Evolutionary conservation across 2,888 invertebrate species (phyloP).

Genomic region (Temnothorax unifasciatus): DNA sequence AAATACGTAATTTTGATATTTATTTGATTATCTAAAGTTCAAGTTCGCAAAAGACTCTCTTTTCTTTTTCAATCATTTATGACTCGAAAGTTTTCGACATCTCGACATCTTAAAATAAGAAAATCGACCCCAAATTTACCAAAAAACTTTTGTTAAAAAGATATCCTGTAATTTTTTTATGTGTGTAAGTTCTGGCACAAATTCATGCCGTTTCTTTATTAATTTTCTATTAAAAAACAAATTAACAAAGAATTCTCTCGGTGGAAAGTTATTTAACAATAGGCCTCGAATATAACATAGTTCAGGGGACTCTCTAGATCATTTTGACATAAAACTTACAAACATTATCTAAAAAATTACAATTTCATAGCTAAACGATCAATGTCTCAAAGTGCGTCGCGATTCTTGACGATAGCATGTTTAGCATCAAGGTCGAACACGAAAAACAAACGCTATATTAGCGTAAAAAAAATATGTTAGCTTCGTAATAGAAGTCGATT

Average conservation of each 20-base stretch:
- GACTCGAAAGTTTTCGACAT: background rate
- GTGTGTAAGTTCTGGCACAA: background rate
- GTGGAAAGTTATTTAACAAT: background rate
- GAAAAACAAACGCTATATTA: conserved; percentile 48
- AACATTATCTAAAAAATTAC: background rate
- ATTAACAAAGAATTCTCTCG: background rate
- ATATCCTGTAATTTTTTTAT: background rate
- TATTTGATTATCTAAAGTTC: background rate
- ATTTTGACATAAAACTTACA: background rate
- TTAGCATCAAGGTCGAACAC: conserved; percentile 29
- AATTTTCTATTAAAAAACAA: background rate
- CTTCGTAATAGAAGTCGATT: conserved; percentile 65
- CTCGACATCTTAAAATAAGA: background rate
- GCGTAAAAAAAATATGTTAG: conserved; percentile 62
- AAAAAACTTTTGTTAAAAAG: background rate
- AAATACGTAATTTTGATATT: background rate
- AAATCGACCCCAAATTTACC: background rate
- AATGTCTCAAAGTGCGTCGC: conserved; percentile 29
- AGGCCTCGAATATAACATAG: background rate
- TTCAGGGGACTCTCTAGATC: background rate
- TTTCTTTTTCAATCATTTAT: background rate
- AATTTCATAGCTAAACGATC: conserved; percentile 12
- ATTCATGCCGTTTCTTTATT: background rate
- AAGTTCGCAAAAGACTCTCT: background rate
- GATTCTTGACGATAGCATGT: conserved; percentile 2